A percentile compares a stretch with the other conserved stretches of the same genome.
phyloP scores from a whole-genome alignment of 1,140 invertebrate species.

The Ganaspis sp. region DNA sequence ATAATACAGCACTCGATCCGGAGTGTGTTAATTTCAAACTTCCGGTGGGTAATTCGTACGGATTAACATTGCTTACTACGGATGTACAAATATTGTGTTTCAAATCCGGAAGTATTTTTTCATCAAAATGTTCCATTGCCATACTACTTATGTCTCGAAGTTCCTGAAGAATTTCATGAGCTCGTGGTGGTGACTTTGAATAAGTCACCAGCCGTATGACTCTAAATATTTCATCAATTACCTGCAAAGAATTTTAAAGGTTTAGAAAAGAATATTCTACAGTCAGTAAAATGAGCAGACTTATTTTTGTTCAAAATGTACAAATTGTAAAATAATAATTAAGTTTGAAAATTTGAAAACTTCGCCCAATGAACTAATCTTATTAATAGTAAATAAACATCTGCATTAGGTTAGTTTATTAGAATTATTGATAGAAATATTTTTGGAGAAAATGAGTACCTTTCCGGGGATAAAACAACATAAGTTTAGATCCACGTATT shows the following conservation, averaged over 20 bases:
- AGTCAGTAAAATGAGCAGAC: too few species aligned
- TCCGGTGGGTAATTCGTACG: slow-evolving; percentile 67
- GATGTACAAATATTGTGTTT: slow-evolving; percentile 71
- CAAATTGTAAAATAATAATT: slow-evolving; percentile 36
- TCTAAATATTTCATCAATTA: slow-evolving; percentile 90
- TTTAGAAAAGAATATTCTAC: slow-evolving; percentile 35
- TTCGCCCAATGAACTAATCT: too few species aligned
- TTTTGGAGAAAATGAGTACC: slow-evolving; percentile 77
- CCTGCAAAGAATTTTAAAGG: slow-evolving; percentile 76
- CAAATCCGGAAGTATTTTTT: slow-evolving; percentile 85
- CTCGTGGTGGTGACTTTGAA: slow-evolving; percentile 82
- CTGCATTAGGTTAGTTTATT: too few species aligned
- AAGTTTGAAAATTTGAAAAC: slow-evolving; percentile 29
- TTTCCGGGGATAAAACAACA: slow-evolving; percentile 97
- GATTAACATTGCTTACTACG: slow-evolving; percentile 62
- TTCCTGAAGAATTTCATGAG: slow-evolving; percentile 92
- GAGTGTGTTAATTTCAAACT: slow-evolving; percentile 66
- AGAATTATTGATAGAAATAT: too few species aligned
- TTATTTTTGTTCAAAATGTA: slow-evolving; percentile 39
- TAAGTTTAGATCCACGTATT: slow-evolving; percentile 87
- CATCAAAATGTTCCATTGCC: slow-evolving; percentile 98
- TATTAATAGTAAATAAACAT: too few species aligned
- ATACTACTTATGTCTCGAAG: slow-evolving; percentile 94
- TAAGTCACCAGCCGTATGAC: slow-evolving; percentile 84
- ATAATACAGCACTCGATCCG: slow-evolving; percentile 45